Conservation (phyloP, 2,888 invertebrate species). For the Unio pictorum region DNA sequence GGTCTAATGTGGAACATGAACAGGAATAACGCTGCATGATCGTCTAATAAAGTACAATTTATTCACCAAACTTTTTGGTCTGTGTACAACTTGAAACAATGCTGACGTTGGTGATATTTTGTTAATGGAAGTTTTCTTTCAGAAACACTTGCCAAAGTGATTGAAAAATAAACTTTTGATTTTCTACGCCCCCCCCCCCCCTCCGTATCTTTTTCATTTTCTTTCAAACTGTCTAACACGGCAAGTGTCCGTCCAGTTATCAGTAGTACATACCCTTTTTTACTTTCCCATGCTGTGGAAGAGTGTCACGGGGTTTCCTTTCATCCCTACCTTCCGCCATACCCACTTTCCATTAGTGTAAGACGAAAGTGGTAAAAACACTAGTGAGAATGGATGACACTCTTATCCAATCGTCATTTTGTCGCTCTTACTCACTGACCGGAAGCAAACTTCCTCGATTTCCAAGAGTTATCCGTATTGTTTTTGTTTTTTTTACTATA, state of each 20-base stretch:
- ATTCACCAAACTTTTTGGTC: too few relatives aligned
- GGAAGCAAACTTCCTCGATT: not conserved
- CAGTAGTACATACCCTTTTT: conserved; percentile 32
- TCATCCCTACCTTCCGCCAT: conserved; percentile 22
- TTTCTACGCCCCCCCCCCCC: too few relatives aligned
- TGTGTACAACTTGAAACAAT: too few relatives aligned
- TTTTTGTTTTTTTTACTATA: too few relatives aligned
- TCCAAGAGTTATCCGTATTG: not conserved
- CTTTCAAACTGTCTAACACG: not conserved
- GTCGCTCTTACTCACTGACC: not conserved
- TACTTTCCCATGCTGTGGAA: conserved; percentile 51
- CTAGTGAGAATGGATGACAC: not conserved
- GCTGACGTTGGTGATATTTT: too few relatives aligned
- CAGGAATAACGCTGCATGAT: too few relatives aligned
- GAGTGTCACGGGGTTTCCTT: conserved; percentile 27
- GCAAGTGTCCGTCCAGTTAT: conserved; percentile 1
- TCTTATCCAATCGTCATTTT: not conserved
- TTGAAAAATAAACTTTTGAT: too few relatives aligned
- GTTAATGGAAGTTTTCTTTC: too few relatives aligned
- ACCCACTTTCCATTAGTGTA: not conserved
- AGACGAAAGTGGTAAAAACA: not conserved
- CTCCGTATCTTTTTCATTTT: too few relatives aligned
- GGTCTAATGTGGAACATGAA: too few relatives aligned
- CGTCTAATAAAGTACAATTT: too few relatives aligned
- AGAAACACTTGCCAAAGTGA: too few relatives aligned